Evolutionary conservation across 2,113 vertebrate genomes (phyloP), one percentile per base, ranked within the genome.

Genomic region (Ciconia stormi): DNA sequence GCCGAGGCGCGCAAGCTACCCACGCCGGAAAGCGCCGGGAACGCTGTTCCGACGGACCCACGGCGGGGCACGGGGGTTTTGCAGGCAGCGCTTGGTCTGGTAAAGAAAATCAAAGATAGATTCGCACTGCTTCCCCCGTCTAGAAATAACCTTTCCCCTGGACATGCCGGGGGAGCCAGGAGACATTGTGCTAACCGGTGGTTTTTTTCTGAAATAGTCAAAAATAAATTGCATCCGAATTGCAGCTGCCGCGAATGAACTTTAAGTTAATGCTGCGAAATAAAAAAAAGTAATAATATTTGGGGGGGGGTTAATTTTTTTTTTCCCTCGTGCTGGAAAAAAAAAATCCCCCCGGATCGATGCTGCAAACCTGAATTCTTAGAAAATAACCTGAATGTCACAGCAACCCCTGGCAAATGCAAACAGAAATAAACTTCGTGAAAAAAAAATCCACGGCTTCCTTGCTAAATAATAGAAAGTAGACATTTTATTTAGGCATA

Each of bases 401-500:
- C 66, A 87, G 62, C 46, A 95, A 6, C 20, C 36, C 42, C 42
- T 32, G 36, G 50, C 36, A 88, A 91, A 79, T 5, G 19, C 65
- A 87, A 93, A n/a, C 40, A 90, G 16, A 87, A 90, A 89, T 87
- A 58, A 92, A 69, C 32, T 87, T 72, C 5, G 1, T 71, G 15
- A 47, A 62, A 59, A 38, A 15, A 44, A 59, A 81, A 55, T 53
- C 34, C 44, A 80, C 29, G 1, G 2, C 7, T 91, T 85, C 14
- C 23, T 69, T 49, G 62, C 74, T 93, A 91, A 87, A 95, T 81
- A 65, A 71, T 23, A 95, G 38, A 74, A 72, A 86, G 25, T 7
- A 93, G 63, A 65, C 89, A 47, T 88, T 87, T 95, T 97, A 90
- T 96, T 95, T 69, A 90, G 36, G 4, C 55, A 52, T 82, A 91